Evolutionary conservation across 2,888 invertebrate genomes (phyloP), one percentile per base, ranked within the genome.

Genomic region (Megaustenia siamemsis): DNA sequence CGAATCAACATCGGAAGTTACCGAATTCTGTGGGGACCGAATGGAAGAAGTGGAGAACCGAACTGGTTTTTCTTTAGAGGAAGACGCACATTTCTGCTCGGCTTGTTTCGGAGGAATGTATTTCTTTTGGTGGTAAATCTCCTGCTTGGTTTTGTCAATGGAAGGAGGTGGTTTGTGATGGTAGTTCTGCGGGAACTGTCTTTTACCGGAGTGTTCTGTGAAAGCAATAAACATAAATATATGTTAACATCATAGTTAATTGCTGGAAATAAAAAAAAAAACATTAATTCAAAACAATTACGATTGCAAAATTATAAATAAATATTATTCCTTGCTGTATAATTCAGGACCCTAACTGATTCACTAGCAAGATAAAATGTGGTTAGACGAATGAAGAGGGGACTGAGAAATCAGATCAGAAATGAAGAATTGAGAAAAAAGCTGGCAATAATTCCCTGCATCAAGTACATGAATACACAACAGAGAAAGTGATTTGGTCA

Each of bases 1-100:
- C 53, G 78, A 83, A 8, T 78, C 83, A 10, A 69, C 32, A 35
- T 49, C 78, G 75, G 83, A 77, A 56, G 77, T 40, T 8, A 69
- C 28, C 18, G 83, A 83, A 53, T 21, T 45, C 10, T 53, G 76
- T 2, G 76, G 63, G 2, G 75, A 75, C 1, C 32, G 68, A 5
- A 40, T 45, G 32, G 73, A 56, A 12, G 43, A 5, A 12, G 24
- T 49, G 0, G 77, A 56, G 18, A 28, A 40, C 4, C 40, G 15
- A 21, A 3, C 0, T 1, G 45, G 76, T 35, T 43, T 77, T n/a
- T 40, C 68, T 63, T 77, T 66, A 15, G 12, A 18, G 49, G 68
- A 24, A 8, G 35, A 10, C 40, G 21, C 38, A 12, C 60, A 60
- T 18, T 49, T n/a, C 21, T 76, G 43, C 2, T 21, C 24, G 12